Evolutionary conservation across 2,113 vertebrate species (phyloP), one percentile per base, ranked within the genome.

Genomic region (Amphiprion percula): DNA sequence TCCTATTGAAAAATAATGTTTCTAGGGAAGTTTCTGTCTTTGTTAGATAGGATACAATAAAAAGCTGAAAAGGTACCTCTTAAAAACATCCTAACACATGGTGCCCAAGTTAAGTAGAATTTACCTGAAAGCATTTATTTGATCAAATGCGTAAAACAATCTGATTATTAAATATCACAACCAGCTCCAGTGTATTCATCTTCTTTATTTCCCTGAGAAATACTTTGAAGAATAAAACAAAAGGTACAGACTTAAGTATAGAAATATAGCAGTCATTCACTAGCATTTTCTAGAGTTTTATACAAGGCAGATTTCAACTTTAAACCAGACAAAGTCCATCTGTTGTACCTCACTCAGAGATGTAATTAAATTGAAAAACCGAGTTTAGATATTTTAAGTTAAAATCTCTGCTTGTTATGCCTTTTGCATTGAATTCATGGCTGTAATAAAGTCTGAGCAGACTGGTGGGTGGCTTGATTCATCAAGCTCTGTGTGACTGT

Each of bases 391-490:
- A 8, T 16, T 69, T 75, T 28, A 47, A 19, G 9, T 33, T 1
- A 60, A 61, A 80, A 80, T 55, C 10, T 10, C 7, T 21, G 11
- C 63, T 72, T 47, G 30, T 81, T 68, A 30, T 7, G 69, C 8
- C 23, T 74, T 9, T 59, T 77, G 60, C 68, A 65, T 62, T 26
- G 17, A 82, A 60, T 70, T 76, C 58, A 75, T 11, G n/a, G 2
- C 68, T 15, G 62, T 71, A 52, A 61, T 84, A 60, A 88, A 79
- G 85, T 84, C 54, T 47, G 77, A 79, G 78, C 75, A 83, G 89
- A 77, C 64, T 86, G 86, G 91, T 92, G 91, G 90, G 90, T 92
- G 92, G 91, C 62, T 92, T 80, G 86, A 86, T 88, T 86, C 60
- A 81, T 88, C 87, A 87, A 80, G 76, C 84, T 71, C 39, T 72